Evolutionary conservation across 2,797 vertebrate species (phyloP).

Genomic region (Neosalanx taihuensis): DNA sequence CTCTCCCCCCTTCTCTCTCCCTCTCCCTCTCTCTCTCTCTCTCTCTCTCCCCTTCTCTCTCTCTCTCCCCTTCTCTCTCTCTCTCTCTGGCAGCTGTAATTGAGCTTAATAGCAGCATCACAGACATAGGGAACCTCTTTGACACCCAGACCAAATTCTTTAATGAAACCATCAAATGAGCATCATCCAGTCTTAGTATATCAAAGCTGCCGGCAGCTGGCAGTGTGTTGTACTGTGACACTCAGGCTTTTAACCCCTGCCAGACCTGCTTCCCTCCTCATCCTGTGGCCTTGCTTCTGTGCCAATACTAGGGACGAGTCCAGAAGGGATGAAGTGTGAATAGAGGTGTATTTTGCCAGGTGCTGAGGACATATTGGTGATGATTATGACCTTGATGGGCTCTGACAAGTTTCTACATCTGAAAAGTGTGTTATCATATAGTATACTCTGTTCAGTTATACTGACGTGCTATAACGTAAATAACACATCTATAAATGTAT

Average conservation of each 20-base stretch:
- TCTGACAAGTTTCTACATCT: slow-evolving; percentile 42
- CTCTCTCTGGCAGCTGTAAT: slow-evolving; percentile 86
- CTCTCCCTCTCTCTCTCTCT: too few species aligned
- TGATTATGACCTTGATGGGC: slow-evolving; percentile 44
- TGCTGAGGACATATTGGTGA: slow-evolving; percentile 48
- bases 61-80: slow-evolving; percentile 38
- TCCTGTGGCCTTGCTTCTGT: slow-evolving; percentile 71
- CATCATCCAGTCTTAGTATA: slow-evolving; percentile 78
- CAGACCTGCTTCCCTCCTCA: slow-evolving; percentile 66
- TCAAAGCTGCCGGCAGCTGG: slow-evolving; percentile 78
- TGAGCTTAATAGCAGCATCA: slow-evolving; percentile 87
- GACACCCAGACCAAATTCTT: slow-evolving; percentile 79
- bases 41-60: too few species aligned
- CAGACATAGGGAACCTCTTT: slow-evolving; percentile 86
- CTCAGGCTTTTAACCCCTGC: slow-evolving; percentile 69
- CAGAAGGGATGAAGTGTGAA: slow-evolving; percentile 60
- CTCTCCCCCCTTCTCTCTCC: too few species aligned
- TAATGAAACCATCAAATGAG: slow-evolving; percentile 85
- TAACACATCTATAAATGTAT: background rate
- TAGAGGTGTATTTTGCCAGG: slow-evolving; percentile 55
- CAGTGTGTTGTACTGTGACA: slow-evolving; percentile 64
- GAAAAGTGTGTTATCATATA: background rate
- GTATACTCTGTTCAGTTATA: background rate
- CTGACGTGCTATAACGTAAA: background rate
- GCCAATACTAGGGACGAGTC: slow-evolving; percentile 66